Evolutionary conservation across 1,140 invertebrate genomes (phyloP).

Genomic region (Oryzaephilus surinamensis): DNA sequence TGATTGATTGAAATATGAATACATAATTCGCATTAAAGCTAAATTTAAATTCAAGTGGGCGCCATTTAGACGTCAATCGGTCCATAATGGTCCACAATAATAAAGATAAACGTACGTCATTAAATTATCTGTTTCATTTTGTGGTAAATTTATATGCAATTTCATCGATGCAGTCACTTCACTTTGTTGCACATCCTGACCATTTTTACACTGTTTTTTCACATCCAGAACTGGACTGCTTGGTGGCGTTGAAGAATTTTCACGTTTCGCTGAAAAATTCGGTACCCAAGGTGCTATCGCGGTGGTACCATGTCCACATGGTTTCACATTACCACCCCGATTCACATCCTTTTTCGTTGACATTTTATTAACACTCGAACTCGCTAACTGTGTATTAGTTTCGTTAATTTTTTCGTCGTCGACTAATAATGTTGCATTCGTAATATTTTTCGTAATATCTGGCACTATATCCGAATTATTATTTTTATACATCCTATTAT

Average conservation of each 20-base stretch:
- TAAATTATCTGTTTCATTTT: no score
- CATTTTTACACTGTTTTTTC: conserved; percentile 15
- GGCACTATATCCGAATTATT: conserved; percentile 6
- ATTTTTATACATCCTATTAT: conserved; percentile 9
- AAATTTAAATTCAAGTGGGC: no score
- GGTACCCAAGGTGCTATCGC: conserved; percentile 28
- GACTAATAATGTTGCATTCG: no score
- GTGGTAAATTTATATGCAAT: no score
- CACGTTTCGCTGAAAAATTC: conserved; percentile 10
- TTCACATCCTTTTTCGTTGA: conserved; percentile 7
- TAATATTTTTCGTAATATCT: no score
- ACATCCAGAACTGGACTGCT: conserved; percentile 26
- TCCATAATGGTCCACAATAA: no score
- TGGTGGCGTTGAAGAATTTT: conserved; percentile 18
- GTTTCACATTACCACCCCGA: conserved; percentile 21
- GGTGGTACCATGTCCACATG: conserved; percentile 32
- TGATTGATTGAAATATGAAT: not conserved
- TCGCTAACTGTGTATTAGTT: conserved; percentile 11
- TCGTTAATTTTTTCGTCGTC: conserved; percentile 15
- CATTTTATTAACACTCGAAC: conserved; percentile 6
- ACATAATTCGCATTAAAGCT: not conserved
- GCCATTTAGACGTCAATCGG: no score
- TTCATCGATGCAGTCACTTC: no score
- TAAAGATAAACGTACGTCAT: no score
- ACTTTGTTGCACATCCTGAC: no score